Percentiles rank a stretch among this genome's conserved stretches.
These are phyloP conservation scores for Esox lucius DNA, from an alignment of 2,797 vertebrate genomes.

Conservation along the genomic window DNA sequence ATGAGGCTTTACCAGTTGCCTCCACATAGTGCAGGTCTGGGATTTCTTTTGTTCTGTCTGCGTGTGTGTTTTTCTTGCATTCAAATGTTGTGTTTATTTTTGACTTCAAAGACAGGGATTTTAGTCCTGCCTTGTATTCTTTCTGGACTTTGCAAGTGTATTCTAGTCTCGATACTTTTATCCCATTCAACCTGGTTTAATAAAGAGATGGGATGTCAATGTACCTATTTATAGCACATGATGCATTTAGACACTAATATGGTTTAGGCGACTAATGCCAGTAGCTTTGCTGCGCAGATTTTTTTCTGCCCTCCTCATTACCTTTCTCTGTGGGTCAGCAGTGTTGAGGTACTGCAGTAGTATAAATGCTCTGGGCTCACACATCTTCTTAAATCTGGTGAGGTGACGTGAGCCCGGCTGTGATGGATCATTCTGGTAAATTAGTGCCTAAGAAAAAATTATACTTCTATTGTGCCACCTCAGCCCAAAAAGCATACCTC, in stretches of 20 bases:
- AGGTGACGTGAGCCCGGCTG: not conserved
- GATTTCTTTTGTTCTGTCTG: not conserved
- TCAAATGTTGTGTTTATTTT: not conserved
- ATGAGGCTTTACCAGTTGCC: constrained; percentile 9
- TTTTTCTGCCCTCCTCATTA: not conserved
- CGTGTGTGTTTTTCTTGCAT: not conserved
- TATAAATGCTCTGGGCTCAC: not conserved
- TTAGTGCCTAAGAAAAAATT: not conserved
- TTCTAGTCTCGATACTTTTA: not conserved
- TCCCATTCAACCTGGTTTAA: not conserved
- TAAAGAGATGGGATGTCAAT: not conserved
- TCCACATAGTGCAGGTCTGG: not conserved
- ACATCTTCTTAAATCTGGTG: constrained; percentile 5
- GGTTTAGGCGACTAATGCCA: not conserved
- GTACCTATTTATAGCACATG: not conserved
- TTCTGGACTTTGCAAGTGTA: not conserved
- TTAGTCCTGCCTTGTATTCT: not conserved
- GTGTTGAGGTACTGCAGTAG: not conserved
- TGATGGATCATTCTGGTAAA: not conserved
- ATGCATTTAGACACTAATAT: not conserved
- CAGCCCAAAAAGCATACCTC: not conserved
- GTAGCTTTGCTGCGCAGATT: not conserved
- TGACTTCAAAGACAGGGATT: not conserved
- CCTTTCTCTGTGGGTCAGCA: constrained; percentile 3
- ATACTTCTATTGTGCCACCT: not conserved